Evolutionary conservation across 2,797 vertebrate genomes (phyloP).

Genomic region (Zalophus californianus): DNA sequence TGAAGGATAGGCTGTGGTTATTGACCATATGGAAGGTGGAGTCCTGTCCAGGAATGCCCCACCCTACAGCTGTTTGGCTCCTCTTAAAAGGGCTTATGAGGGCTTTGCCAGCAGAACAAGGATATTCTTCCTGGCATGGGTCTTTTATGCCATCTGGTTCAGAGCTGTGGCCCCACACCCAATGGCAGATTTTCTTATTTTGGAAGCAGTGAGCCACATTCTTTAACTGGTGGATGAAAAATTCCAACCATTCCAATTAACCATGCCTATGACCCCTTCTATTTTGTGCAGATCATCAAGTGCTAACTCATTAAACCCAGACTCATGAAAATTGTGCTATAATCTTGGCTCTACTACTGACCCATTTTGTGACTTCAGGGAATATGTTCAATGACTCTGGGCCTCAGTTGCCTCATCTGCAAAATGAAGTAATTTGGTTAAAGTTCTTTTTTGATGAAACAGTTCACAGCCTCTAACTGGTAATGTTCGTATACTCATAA

Average conservation of each 20-base stretch:
- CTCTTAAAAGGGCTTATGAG: conserved; percentile 42
- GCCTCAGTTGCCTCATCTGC: conserved; percentile 12
- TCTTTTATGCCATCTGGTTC: conserved; percentile 70
- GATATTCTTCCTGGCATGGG: conserved; percentile 36
- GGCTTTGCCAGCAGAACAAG: background rate
- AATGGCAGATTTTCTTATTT: conserved; percentile 50
- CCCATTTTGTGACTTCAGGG: background rate
- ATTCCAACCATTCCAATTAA: conserved; percentile 40
- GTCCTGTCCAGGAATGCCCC: background rate
- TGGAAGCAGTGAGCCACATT: conserved; percentile 49
- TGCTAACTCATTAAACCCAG: background rate
- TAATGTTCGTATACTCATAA: background rate
- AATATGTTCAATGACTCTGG: background rate
- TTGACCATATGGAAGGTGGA: background rate
- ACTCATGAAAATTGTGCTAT: background rate
- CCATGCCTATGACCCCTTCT: background rate
- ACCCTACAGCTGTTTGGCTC: conserved; percentile 65
- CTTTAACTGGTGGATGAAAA: conserved; percentile 47
- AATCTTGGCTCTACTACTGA: background rate
- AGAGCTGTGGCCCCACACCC: conserved; percentile 56
- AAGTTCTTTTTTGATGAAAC: background rate
- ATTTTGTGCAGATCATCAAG: background rate
- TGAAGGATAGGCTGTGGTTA: background rate
- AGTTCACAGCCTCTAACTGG: background rate
- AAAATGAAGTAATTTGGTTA: conserved; percentile 17